phyloP scores from a whole-genome alignment of 2,113 vertebrate genomes.

The Cervus canadensis region DNA sequence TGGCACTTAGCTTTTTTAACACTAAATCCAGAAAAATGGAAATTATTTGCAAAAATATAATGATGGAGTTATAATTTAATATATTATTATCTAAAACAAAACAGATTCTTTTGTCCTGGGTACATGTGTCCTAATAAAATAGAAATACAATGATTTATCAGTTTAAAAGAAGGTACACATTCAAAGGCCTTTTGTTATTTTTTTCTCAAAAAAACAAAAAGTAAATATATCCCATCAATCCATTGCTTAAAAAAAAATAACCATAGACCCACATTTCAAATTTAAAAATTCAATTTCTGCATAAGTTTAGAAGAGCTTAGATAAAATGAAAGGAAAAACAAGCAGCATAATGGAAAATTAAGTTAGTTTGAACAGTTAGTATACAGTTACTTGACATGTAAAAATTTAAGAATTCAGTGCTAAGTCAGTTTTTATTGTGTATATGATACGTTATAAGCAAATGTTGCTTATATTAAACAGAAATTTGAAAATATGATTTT shows the following conservation, averaged over 20 bases:
- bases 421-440: not conserved
- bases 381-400: constrained; percentile 6
- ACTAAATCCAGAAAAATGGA: not conserved
- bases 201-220: not conserved
- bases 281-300: constrained; percentile 75
- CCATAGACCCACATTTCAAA: constrained; percentile 74
- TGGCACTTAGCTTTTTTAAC: not conserved
- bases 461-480: not conserved
- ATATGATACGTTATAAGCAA: not conserved
- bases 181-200: constrained; percentile 26
- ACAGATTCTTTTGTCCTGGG: constrained; percentile 6
- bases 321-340: constrained; percentile 76
- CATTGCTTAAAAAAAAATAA: constrained; percentile 80
- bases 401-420: constrained; percentile 33
- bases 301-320: constrained; percentile 74
- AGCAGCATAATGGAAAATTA: constrained; percentile 86
- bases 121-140: constrained; percentile 28
- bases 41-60: constrained; percentile 38
- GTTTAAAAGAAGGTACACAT: not conserved
- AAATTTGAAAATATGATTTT: constrained; percentile 30
- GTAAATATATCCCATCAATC: constrained; percentile 83
- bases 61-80: constrained; percentile 34
- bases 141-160: constrained; percentile 11
- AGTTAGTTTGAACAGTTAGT: constrained; percentile 74
- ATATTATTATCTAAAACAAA: constrained; percentile 30